Evolutionary conservation across 2,888 invertebrate genomes (phyloP).

Genomic region (Strigamia crassipes): DNA sequence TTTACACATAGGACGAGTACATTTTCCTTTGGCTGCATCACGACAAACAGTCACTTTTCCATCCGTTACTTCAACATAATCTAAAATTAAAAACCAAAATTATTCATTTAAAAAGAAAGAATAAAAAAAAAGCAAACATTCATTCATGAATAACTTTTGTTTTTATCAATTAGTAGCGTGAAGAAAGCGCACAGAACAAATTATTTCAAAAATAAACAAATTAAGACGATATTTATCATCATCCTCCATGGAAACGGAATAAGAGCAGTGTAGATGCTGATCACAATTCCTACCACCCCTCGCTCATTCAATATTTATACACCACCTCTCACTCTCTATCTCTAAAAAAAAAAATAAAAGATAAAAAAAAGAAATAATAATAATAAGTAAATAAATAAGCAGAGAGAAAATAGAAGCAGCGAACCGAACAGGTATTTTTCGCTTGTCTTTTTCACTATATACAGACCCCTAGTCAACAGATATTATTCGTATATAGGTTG

Average conservation of each 20-base stretch:
- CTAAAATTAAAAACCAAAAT: conserved; percentile 65
- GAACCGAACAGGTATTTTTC: conserved; percentile 13
- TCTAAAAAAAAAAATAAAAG: not conserved
- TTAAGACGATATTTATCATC: not conserved
- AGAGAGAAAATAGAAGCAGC: conserved; percentile 14
- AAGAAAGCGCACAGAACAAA: not conserved
- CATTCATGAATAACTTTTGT: conserved; percentile 6
- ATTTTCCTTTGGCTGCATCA: conserved; percentile 92
- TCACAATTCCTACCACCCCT: not conserved
- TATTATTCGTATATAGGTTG: conserved; percentile 37
- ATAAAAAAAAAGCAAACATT: not conserved
- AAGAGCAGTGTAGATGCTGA: not conserved
- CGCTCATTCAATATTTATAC: conserved; percentile 34
- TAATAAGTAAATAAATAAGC: conserved; percentile 29
- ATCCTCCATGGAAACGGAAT: not conserved
- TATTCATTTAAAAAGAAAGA: conserved; percentile 45
- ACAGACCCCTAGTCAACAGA: conserved; percentile 38
- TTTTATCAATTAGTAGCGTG: not conserved
- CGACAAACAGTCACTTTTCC: conserved; percentile 95
- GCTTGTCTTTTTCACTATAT: conserved; percentile 24
- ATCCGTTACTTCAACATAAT: conserved; percentile 93
- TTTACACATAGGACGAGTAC: conserved; percentile 92
- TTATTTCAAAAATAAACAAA: not conserved
- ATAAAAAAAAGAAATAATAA: not conserved
- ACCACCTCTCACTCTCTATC: not conserved